These are phyloP conservation scores for Petrocephalus zakoni DNA, from an alignment of 2,113 vertebrate species.

Conservation along the genomic window DNA sequence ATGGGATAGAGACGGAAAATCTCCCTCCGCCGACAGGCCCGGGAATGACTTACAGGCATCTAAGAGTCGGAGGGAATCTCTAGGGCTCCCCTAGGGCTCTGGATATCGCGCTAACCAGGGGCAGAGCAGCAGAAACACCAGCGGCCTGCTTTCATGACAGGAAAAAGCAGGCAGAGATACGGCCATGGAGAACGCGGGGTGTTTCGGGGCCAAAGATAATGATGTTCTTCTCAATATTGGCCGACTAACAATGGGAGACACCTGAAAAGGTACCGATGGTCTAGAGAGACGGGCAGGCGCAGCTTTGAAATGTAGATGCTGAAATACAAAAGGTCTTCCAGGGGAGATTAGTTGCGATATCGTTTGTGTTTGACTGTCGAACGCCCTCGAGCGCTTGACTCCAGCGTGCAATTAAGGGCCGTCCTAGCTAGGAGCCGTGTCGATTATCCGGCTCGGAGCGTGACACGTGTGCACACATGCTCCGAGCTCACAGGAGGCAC, in stretches of 20 bases:
- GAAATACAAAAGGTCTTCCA: not conserved
- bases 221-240: slow-evolving; percentile 8
- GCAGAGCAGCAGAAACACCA: slow-evolving; percentile 34
- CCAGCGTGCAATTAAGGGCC: not conserved
- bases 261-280: not conserved
- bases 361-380: slow-evolving; percentile 1
- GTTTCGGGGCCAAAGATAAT: slow-evolving; percentile 12
- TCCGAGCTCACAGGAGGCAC: not conserved
- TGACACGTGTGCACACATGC: not conserved
- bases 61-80: slow-evolving; percentile 69
- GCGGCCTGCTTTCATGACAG: slow-evolving; percentile 31
- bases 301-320: slow-evolving; percentile 8
- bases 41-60: slow-evolving; percentile 69
- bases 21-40: slow-evolving; percentile 58
- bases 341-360: slow-evolving; percentile 9
- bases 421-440: not conserved
- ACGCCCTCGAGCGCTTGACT: slow-evolving; percentile 15
- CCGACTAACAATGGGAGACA: not conserved
- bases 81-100: slow-evolving; percentile 61
- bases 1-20: slow-evolving; percentile 57
- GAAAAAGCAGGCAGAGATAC: slow-evolving; percentile 35
- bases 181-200: not conserved
- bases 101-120: slow-evolving; percentile 56
- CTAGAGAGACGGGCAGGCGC: not conserved
- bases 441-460: not conserved